These are phyloP conservation scores for Sternotherus odoratus DNA, from an alignment of 2,797 vertebrate genomes.

Conservation along the genomic window DNA sequence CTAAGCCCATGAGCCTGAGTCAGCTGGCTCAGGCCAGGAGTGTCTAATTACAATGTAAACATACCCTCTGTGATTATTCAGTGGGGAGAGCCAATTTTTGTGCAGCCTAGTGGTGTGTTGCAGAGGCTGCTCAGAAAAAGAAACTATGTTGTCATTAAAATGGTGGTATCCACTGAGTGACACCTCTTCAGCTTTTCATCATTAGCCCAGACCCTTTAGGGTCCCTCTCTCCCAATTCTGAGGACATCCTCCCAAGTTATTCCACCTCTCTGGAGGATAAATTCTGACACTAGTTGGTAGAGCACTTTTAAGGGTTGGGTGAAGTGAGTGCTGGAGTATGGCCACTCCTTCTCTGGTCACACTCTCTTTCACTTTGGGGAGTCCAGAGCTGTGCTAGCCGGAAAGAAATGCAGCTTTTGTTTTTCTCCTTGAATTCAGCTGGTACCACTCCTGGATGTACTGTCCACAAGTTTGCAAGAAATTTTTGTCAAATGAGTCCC, in stretches of 20 bases:
- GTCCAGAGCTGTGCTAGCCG: accelerated
- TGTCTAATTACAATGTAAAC: background rate
- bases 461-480: background rate
- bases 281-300: background rate
- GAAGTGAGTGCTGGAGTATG: background rate
- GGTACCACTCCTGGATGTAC: background rate
- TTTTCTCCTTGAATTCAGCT: background rate
- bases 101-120: background rate
- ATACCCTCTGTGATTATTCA: background rate
- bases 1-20: background rate
- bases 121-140: background rate
- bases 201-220: background rate
- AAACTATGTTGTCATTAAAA: background rate
- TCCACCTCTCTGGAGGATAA: background rate
- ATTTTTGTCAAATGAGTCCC: background rate
- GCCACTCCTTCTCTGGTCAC: background rate
- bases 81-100: background rate
- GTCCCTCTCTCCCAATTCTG: background rate
- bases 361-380: background rate
- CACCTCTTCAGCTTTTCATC: background rate
- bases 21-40: background rate
- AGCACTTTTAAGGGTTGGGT: background rate
- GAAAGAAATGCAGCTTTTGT: accelerated
- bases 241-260: background rate
- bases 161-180: background rate